Conservation (phyloP, 2,797 vertebrate genomes). For the Distichodus sexfasciatus region DNA sequence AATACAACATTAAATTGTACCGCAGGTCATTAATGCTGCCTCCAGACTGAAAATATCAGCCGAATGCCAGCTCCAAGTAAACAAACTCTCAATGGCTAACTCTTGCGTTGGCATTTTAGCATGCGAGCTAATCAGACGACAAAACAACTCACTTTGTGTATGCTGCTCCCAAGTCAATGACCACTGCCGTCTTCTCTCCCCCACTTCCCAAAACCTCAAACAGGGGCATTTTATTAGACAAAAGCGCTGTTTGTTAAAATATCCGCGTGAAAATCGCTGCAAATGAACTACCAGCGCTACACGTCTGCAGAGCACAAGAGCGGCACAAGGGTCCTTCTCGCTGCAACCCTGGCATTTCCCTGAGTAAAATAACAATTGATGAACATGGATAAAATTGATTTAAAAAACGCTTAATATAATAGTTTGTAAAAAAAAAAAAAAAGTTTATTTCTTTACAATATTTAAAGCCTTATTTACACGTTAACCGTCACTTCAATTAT, state of each 20-base stretch:
- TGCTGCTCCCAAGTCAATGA: conserved; percentile 92
- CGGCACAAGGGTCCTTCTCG: background rate
- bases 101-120: background rate
- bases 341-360: background rate
- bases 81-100: background rate
- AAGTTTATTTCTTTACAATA: background rate
- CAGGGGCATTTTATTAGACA: conserved; percentile 92
- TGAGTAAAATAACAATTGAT: background rate
- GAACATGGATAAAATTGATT: background rate
- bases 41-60: too few species aligned
- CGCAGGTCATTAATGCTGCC: too few species aligned
- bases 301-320: background rate
- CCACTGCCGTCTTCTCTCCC: conserved; percentile 94
- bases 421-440: too few species aligned
- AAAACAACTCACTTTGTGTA: conserved; percentile 99
- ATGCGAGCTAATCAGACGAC: background rate
- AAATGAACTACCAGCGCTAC: background rate
- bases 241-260: too few species aligned
- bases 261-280: background rate
- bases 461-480: background rate
- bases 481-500: background rate
- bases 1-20: too few species aligned
- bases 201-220: conserved; percentile 94
- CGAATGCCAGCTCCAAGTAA: too few species aligned
- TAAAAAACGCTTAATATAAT: too few species aligned